Percentiles rank a stretch among this genome's conserved stretches.
Conservation (phyloP, 2,888 invertebrate genomes). For the Julus scanicus region DNA sequence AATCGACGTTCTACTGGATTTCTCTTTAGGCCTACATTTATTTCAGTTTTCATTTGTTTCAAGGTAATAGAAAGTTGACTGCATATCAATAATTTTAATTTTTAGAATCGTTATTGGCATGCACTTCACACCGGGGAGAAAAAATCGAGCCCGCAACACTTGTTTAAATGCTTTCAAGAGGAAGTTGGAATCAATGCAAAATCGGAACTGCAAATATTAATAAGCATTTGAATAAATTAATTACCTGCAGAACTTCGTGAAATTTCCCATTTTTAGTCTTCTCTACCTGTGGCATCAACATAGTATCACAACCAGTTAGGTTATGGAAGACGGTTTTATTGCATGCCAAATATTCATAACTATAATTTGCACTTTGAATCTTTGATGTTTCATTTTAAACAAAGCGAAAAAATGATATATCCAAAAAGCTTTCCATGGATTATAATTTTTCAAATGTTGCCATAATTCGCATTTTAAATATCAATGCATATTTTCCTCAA, state of each 20-base stretch:
- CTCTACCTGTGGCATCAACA: constrained; percentile 59
- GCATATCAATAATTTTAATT: too few species aligned
- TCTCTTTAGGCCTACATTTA: too few species aligned
- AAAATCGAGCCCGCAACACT: not conserved
- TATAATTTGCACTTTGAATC: not conserved
- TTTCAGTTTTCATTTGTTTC: too few species aligned
- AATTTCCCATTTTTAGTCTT: constrained; percentile 60
- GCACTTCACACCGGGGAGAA: not conserved
- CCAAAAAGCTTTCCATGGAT: not conserved
- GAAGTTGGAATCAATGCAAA: not conserved
- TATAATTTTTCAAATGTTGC: not conserved
- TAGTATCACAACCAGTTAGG: constrained; percentile 54
- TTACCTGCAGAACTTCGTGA: constrained; percentile 61
- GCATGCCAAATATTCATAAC: not conserved
- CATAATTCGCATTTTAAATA: not conserved
- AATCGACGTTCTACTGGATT: too few species aligned
- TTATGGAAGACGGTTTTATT: constrained; percentile 12
- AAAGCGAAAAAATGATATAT: not conserved
- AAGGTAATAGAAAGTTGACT: too few species aligned
- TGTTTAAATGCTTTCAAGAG: not conserved
- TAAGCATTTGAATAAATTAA: constrained; percentile 47
- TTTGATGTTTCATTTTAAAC: not conserved
- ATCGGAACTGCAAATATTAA: constrained; percentile 46
- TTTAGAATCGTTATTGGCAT: not conserved
- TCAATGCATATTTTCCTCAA: too few species aligned